Evolutionary conservation across 2,113 vertebrate genomes (phyloP), one percentile per base, ranked within the genome.

Genomic region (Anhinga rufa): DNA sequence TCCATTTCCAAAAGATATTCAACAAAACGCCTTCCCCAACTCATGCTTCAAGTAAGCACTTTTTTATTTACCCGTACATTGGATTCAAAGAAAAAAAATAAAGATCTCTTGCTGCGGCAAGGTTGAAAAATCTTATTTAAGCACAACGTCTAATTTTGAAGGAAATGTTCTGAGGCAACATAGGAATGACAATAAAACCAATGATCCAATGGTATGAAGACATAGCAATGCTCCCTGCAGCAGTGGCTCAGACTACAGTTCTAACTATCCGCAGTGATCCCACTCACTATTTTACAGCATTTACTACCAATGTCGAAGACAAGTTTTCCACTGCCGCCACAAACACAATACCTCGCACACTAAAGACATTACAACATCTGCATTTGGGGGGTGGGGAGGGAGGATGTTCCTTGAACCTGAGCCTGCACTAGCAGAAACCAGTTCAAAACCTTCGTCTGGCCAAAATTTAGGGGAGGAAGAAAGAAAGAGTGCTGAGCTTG

Each of bases 161-260:
- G 38, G 40, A 58, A 61, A 75, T 8, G 2, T 70, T 82, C 69
- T 29, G 42, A 88, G 20, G 69, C 7, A 4, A 78, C 38, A n/a
- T 0, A 83, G 54, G 28, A 75, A 76, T 2, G 3, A 52, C 44
- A 82, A n/a, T 38, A 92, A 90, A 83, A 60, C 44, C 38, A 76
- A 72, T 9, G 74, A 75, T 58, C 42, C 42, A 78, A 42, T 1
- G 1, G 51, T 9, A 51, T 22, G 17, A 16, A 88, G 65, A 52
- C 1, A 0, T 1, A 38, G 40, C 15, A 22, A 18, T n/a, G 52
- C 11, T 71, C 32, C 57, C 44, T 2, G 12, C 51, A 48, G 77
- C 0, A 25, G 44, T 40, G 40, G 42, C 46, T 92, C n/a, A 69
- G n/a, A 29, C 52, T 68, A 17, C 38, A 29, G 40, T 19, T 82